A percentile compares a stretch with the other conserved stretches of the same genome.
Conservation (phyloP, 2,888 invertebrate genomes). For the Vesta saturnalis region DNA sequence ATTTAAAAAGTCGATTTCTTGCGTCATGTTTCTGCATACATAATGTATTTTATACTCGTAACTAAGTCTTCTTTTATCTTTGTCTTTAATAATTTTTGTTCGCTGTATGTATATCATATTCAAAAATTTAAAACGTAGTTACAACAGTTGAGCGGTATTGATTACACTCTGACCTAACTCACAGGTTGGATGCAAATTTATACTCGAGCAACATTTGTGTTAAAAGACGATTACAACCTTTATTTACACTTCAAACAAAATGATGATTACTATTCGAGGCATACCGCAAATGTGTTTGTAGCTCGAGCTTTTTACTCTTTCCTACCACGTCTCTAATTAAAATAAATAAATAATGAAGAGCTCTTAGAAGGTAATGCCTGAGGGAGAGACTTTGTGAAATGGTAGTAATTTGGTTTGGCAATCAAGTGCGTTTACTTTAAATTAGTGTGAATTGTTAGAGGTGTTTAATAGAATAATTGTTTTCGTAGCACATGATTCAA, state of each 20-base stretch:
- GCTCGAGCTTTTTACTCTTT: not conserved
- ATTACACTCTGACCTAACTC: too few species aligned
- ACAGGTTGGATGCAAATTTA: too few species aligned
- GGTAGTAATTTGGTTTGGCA: not conserved
- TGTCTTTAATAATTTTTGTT: not conserved
- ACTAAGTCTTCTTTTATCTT: not conserved
- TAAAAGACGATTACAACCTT: not conserved
- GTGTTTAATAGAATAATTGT: not conserved
- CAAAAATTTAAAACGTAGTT: too few species aligned
- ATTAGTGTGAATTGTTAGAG: not conserved
- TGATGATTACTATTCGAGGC: not conserved
- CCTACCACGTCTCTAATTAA: not conserved
- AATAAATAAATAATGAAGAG: not conserved
- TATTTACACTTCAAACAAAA: slow-evolving; percentile 1
- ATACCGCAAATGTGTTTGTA: not conserved
- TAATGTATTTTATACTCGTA: slow-evolving; percentile 2
- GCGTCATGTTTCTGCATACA: slow-evolving; percentile 14
- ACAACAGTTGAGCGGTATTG: not conserved
- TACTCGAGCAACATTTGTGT: not conserved
- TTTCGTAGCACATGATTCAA: not conserved
- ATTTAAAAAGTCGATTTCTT: slow-evolving; percentile 14
- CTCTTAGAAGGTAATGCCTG: not conserved
- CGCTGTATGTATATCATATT: not conserved
- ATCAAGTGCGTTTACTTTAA: too few species aligned
- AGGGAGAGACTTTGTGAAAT: too few species aligned